Percentiles rank a stretch among this genome's conserved stretches.
Evolutionary conservation across 2,888 invertebrate genomes (phyloP).

Genomic region (Synanthedon formicaeformis): DNA sequence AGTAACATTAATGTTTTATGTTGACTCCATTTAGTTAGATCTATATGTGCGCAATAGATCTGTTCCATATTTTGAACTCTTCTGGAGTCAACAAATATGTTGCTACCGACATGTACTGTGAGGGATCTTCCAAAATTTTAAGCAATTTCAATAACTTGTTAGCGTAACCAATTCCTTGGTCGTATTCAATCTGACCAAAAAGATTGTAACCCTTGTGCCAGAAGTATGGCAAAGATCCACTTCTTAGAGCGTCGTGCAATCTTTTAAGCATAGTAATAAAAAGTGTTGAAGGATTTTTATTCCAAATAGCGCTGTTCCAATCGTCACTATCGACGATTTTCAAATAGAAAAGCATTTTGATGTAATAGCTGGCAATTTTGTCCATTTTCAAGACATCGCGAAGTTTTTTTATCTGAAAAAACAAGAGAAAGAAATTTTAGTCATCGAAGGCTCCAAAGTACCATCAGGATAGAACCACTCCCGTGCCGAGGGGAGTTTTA

Average conservation of each 20-base stretch:
- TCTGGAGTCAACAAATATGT: slow-evolving; percentile 27
- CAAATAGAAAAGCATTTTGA: slow-evolving; percentile 66
- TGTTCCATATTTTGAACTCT: too few species aligned
- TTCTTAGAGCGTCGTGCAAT: slow-evolving; percentile 32
- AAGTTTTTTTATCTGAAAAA: slow-evolving; percentile 57
- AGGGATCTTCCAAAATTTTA: slow-evolving; percentile 19
- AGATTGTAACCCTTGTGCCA: slow-evolving; percentile 63
- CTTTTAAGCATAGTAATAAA: slow-evolving; percentile 51
- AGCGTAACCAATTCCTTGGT: slow-evolving; percentile 22
- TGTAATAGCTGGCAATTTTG: slow-evolving; percentile 67
- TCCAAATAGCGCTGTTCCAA: slow-evolving; percentile 32
- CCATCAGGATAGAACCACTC: too few species aligned
- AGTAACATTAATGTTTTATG: too few species aligned
- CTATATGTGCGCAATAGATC: too few species aligned
- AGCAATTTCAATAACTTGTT: slow-evolving; percentile 26
- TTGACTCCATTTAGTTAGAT: too few species aligned
- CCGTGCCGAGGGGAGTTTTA: too few species aligned
- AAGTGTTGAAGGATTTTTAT: slow-evolving; percentile 22
- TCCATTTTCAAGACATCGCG: slow-evolving; percentile 52
- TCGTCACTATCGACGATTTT: slow-evolving; percentile 22
- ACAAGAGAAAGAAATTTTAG: too few species aligned
- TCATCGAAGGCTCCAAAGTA: too few species aligned
- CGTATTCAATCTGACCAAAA: slow-evolving; percentile 23
- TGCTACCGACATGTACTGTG: slow-evolving; percentile 30
- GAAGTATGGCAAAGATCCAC: slow-evolving; percentile 43